These are phyloP conservation scores for Pomacea maculata DNA, from an alignment of 1,140 invertebrate species.

Conservation along the genomic window DNA sequence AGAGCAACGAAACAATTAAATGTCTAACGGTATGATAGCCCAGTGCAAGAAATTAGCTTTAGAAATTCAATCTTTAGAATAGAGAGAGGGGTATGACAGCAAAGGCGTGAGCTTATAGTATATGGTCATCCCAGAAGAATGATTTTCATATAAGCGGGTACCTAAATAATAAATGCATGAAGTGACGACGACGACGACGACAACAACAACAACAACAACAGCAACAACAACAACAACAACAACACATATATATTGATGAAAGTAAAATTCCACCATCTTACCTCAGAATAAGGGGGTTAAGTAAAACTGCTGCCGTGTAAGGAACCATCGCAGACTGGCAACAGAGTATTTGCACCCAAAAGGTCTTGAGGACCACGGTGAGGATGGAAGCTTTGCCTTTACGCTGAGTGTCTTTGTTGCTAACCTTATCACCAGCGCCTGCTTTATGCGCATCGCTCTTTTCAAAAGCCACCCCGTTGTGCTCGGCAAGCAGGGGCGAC, in stretches of 20 bases:
- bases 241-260: background rate
- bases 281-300: slow-evolving; percentile 46
- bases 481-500: background rate
- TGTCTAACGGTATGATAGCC: too few species aligned
- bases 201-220: too few species aligned
- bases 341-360: slow-evolving; percentile 36
- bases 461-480: background rate
- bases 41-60: too few species aligned
- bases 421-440: background rate
- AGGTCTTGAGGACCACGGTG: slow-evolving; percentile 40
- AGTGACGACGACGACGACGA: too few species aligned
- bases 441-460: background rate
- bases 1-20: too few species aligned
- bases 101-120: too few species aligned
- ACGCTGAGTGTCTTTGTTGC: background rate
- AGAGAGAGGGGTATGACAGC: too few species aligned
- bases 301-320: slow-evolving; percentile 46
- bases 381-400: slow-evolving; percentile 40
- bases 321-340: slow-evolving; percentile 47
- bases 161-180: too few species aligned
- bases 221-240: background rate
- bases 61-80: too few species aligned
- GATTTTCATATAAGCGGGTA: too few species aligned
- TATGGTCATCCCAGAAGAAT: too few species aligned
- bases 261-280: slow-evolving; percentile 26